Evolutionary conservation across 2,888 invertebrate genomes (phyloP), one percentile per base, ranked within the genome.

Genomic region (Endomychus coccineus): DNA sequence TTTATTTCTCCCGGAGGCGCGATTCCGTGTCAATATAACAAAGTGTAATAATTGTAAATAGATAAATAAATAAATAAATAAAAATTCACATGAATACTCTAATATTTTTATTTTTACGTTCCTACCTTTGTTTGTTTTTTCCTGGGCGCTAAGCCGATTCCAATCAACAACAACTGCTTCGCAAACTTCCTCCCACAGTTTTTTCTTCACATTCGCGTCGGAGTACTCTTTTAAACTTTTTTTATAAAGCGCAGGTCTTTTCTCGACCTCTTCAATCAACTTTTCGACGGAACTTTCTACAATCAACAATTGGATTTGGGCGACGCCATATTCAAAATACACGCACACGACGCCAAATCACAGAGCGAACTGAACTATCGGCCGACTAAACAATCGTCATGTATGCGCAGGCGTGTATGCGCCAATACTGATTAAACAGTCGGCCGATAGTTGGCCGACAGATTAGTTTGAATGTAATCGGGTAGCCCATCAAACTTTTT

Each of bases 161-260:
- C 41, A 45, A 34, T 34, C 30, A 34, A 29, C 27, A 37, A 43
- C 37, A 43, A 43, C 37, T 24, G 36, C 43, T 37, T 37, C 34
- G 34, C 40, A 40, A 25, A 43, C 40, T 37, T 43, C 40, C 19
- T 69, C 68, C 71, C 71, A 71, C 51, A 65, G 64, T 44, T 66
- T 56, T 46, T 62, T 59, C 66, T 71, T 71, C 59, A 66, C 69
- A 19, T 64, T 59, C 46, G 70, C 67, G 48, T 70, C 69, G 11
- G n/a, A 24, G n/a, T 10, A 4, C 46, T 61, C 65, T 29, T 29
- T 14, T 4, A 32, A n/a, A n/a, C n/a, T n/a, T n/a, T n/a, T n/a
- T n/a, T n/a, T n/a, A n/a, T n/a, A n/a, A n/a, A n/a, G n/a, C n/a
- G n/a, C n/a, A n/a, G n/a, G n/a, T n/a, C 23, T 23, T 15, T 34